Evolutionary conservation across 2,888 invertebrate species (phyloP).

Genomic region (Petrolisthes manimaculis): DNA sequence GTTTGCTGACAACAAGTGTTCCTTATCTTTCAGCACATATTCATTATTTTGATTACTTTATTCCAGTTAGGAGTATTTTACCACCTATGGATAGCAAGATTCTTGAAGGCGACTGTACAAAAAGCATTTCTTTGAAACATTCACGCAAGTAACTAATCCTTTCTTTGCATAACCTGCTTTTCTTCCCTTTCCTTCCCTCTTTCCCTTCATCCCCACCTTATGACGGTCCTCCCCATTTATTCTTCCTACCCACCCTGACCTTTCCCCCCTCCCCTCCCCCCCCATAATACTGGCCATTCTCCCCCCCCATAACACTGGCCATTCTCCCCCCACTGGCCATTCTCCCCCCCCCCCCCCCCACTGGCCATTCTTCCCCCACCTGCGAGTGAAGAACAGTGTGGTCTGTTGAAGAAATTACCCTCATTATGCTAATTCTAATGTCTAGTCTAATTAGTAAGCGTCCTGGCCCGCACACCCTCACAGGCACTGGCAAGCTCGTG

Average conservation of each 20-base stretch:
- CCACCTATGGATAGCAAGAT: no score
- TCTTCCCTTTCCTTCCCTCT: not conserved
- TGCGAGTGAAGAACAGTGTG: slow-evolving; percentile 7
- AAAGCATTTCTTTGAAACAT: no score
- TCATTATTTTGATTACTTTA: no score
- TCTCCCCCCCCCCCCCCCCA: not conserved
- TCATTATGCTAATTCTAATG: slow-evolving; percentile 7
- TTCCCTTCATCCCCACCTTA: not conserved
- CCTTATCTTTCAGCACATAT: no score
- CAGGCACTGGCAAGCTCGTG: not conserved
- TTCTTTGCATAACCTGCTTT: not conserved
- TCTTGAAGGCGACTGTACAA: no score
- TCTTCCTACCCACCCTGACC: not conserved
- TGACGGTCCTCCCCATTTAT: not conserved
- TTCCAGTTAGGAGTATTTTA: no score
- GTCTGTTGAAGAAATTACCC: slow-evolving; percentile 13
- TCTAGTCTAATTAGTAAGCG: not conserved
- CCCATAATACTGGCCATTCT: no score
- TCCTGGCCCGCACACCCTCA: slow-evolving; percentile 4
- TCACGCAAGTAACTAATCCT: no score
- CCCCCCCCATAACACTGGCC: not conserved
- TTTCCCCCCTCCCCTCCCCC: not conserved
- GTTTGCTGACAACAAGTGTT: no score
- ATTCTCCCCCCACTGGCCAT: not conserved
- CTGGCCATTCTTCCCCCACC: not conserved